Percentiles rank a stretch among this genome's conserved stretches.
Evolutionary conservation across 2,888 invertebrate genomes (phyloP).

Genomic region (Cataglyphis cursor): DNA sequence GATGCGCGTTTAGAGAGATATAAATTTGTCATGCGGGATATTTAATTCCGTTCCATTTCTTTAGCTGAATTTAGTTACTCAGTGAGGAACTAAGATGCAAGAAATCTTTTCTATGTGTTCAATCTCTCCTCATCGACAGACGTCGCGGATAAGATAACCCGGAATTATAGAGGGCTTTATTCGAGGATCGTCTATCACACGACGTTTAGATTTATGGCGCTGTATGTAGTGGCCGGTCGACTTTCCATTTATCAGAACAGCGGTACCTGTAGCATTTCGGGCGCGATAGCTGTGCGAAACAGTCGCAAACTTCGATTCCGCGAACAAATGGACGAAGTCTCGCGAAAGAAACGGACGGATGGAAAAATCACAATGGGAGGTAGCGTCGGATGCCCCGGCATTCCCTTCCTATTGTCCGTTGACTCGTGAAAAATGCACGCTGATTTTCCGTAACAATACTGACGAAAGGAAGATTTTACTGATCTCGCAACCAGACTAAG

Average conservation of each 20-base stretch:
- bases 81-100: constrained; percentile 45
- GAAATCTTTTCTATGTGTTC: constrained; percentile 59
- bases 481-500: constrained; percentile 71
- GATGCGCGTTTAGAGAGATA: not conserved
- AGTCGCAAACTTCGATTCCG: constrained; percentile 76
- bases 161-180: constrained; percentile 72
- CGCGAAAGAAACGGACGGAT: constrained; percentile 70
- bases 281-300: constrained; percentile 68
- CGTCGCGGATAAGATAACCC: constrained; percentile 69
- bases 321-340: constrained; percentile 77
- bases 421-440: constrained; percentile 77
- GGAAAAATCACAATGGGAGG: constrained; percentile 75
- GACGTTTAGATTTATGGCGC: constrained; percentile 70
- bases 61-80: constrained; percentile 40
- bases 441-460: constrained; percentile 78
- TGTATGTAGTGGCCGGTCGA: constrained; percentile 65
- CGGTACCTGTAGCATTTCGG: constrained; percentile 73
- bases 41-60: constrained; percentile 24
- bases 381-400: constrained; percentile 66
- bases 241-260: constrained; percentile 76
- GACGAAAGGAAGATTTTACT: constrained; percentile 75
- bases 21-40: constrained; percentile 3
- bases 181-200: constrained; percentile 68
- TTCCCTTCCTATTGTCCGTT: constrained; percentile 72
- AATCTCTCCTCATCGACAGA: constrained; percentile 69